phyloP scores from a whole-genome alignment of 2,797 vertebrate species.

The Pachyuromys duprasi region DNA sequence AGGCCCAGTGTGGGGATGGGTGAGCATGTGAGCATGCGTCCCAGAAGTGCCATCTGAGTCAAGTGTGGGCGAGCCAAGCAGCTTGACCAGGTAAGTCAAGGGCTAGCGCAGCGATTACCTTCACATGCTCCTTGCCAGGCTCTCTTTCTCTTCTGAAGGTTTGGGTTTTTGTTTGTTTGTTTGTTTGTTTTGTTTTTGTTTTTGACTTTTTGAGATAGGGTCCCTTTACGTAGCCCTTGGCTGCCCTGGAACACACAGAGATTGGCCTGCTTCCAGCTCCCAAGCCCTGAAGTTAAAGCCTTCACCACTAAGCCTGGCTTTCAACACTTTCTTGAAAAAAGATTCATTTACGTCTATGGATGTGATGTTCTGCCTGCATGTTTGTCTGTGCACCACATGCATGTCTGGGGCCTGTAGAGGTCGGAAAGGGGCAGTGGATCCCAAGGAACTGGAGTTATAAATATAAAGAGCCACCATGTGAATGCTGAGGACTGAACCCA shows the following conservation, averaged over 20 bases:
- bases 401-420: not conserved
- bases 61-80: not conserved
- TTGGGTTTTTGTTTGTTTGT: not conserved
- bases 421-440: not conserved
- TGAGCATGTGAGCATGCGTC: not conserved
- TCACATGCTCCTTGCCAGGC: not conserved
- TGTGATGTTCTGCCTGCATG: not conserved
- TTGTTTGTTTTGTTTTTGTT: not conserved
- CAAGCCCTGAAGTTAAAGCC: not conserved
- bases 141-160: not conserved
- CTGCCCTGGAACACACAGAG: not conserved
- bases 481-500: not conserved
- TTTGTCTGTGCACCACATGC: not conserved
- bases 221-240: not conserved
- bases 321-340: not conserved
- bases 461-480: not conserved
- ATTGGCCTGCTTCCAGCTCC: not conserved
- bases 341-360: not conserved
- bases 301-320: not conserved
- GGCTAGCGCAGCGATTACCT: not conserved
- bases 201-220: not conserved
- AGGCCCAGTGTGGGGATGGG: not conserved
- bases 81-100: not conserved
- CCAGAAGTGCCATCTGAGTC: not conserved
- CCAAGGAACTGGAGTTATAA: not conserved